Percentiles rank a stretch among this genome's conserved stretches.
Conservation (phyloP, 53 echinoderm and acorn worm genomes). For the Actinopyga echinites region DNA sequence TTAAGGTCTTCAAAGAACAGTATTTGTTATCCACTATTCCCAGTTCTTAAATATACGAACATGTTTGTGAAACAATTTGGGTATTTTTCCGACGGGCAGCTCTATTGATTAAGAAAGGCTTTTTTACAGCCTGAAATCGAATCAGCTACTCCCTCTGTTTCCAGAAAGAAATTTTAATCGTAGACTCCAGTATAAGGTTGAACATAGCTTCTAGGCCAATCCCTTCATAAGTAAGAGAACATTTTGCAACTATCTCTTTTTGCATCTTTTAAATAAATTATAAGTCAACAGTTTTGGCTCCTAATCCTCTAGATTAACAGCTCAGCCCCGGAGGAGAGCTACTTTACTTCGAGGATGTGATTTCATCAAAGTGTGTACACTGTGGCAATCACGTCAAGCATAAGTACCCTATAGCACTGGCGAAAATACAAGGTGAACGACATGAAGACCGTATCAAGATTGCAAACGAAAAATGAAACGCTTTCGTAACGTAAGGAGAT, state of each 20-base stretch:
- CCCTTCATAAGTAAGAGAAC: neutral
- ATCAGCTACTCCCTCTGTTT: too few relatives aligned
- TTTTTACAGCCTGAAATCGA: too few relatives aligned
- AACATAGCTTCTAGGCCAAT: conserved; percentile 15
- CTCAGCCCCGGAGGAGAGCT: neutral
- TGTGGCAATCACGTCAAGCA: neutral
- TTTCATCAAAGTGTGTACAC: neutral
- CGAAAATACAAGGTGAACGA: neutral
- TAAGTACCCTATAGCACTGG: too few relatives aligned
- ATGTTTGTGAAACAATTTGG: neutral
- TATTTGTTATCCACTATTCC: neutral
- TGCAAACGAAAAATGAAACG: too few relatives aligned
- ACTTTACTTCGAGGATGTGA: neutral
- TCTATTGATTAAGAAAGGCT: conserved; percentile 1
- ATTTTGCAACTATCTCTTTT: neutral
- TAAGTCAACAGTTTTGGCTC: conserved; percentile 40
- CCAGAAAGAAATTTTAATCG: too few relatives aligned
- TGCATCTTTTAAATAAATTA: conserved; percentile 34
- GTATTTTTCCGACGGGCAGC: neutral
- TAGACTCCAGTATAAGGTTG: conserved; percentile 5
- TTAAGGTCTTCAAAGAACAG: too few relatives aligned
- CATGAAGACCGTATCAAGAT: neutral
- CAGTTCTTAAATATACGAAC: neutral
- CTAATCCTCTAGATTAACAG: conserved; percentile 11
- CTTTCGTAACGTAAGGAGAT: too few relatives aligned